Percentiles rank a stretch among this genome's conserved stretches.
phyloP scores from a whole-genome alignment of 1,140 invertebrate species.

The Pogonomyrmex californicus region DNA sequence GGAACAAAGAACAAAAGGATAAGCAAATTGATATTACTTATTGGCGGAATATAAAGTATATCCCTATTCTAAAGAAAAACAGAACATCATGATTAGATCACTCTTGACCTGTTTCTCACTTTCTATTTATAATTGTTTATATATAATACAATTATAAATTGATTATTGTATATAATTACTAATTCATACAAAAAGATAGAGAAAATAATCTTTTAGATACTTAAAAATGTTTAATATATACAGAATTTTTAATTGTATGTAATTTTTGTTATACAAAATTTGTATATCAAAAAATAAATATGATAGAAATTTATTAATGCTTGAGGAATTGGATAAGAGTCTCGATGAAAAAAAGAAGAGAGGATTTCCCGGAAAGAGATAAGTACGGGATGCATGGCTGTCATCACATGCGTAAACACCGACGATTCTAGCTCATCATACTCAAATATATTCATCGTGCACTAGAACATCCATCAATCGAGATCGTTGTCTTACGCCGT shows the following conservation, averaged over 20 bases:
- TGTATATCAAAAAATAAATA: background rate
- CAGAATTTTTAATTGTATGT: background rate
- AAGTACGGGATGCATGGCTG: slow-evolving; percentile 38
- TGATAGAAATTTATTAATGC: slow-evolving; percentile 5
- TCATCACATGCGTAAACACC: slow-evolving; percentile 39
- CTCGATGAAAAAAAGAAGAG: background rate
- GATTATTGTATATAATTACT: slow-evolving; percentile 11
- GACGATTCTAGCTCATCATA: slow-evolving; percentile 21
- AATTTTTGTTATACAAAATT: background rate
- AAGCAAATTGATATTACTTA: too few species aligned
- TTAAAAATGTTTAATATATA: background rate
- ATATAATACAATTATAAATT: background rate
- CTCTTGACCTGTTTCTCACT: too few species aligned
- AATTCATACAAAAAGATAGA: background rate
- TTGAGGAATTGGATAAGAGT: background rate
- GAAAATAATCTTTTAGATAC: background rate
- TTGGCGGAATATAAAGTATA: too few species aligned
- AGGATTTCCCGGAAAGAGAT: slow-evolving; percentile 49
- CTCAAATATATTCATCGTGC: slow-evolving; percentile 32
- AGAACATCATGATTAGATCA: too few species aligned
- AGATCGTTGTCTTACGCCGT: background rate
- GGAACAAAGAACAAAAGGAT: too few species aligned
- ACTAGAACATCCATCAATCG: background rate
- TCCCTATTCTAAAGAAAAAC: too few species aligned
- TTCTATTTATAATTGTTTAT: too few species aligned